Conservation (phyloP, 2,113 vertebrate genomes). For the Nestor notabilis region DNA sequence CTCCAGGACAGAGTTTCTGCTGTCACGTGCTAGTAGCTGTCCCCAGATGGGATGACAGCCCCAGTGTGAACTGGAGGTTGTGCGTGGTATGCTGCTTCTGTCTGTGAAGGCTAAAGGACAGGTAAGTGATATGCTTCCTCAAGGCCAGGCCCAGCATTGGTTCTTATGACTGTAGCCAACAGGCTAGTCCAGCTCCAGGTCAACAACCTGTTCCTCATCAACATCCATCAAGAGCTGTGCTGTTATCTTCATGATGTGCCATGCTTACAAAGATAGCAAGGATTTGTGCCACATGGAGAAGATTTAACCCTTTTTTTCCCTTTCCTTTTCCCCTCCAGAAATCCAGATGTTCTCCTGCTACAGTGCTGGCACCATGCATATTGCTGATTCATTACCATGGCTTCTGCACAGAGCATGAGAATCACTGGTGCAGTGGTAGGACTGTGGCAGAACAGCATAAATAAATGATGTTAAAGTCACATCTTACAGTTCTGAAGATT, state of each 20-base stretch:
- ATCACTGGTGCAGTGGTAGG: not conserved
- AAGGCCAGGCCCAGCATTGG: not conserved
- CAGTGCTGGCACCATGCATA: not conserved
- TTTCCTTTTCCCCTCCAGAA: not conserved
- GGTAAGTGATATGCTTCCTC: not conserved
- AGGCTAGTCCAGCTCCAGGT: not conserved
- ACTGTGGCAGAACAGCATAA: not conserved
- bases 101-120: not conserved
- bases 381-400: not conserved
- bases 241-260: not conserved
- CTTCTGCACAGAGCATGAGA: not conserved
- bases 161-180: not conserved
- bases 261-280: not conserved
- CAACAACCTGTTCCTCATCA: not conserved
- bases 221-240: not conserved
- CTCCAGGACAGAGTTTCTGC: not conserved
- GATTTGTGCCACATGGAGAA: not conserved
- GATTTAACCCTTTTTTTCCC: not conserved
- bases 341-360: not conserved
- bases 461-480: not conserved
- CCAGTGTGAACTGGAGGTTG: not conserved
- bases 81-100: not conserved
- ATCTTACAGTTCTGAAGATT: not conserved
- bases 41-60: fast-evolving
- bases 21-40: not conserved